Percentiles rank a stretch among this genome's conserved stretches.
Conservation (phyloP, 2,113 vertebrate species). For the Polypterus bichir region DNA sequence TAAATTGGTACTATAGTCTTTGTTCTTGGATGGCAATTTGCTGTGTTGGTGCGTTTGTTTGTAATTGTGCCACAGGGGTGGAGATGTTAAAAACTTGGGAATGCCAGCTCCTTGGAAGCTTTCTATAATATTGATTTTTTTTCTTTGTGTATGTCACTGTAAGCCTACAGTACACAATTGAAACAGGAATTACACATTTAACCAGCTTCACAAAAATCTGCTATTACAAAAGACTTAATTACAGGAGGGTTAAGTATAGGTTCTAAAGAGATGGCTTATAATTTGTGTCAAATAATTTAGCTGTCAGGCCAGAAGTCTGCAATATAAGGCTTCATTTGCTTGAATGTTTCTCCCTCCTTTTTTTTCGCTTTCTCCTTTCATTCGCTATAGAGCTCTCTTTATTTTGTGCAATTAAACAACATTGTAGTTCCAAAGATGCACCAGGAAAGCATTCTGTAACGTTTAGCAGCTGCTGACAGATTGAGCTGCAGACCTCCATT, state of each 20-base stretch:
- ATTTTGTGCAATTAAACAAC: neutral
- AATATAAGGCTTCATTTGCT: conserved; percentile 8
- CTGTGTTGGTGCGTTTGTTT: too few species aligned
- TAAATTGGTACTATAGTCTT: neutral
- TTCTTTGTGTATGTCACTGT: neutral
- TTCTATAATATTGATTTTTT: too few species aligned
- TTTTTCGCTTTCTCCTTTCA: conserved; percentile 4
- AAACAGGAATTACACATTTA: neutral
- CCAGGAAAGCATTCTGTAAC: neutral
- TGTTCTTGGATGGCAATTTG: neutral
- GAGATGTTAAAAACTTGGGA: too few species aligned
- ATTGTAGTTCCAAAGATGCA: neutral
- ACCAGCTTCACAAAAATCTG: neutral
- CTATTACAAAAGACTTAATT: neutral
- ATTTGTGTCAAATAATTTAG: conserved; percentile 40
- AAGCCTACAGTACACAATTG: neutral
- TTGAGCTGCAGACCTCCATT: neutral
- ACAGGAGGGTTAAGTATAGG: conserved; percentile 26
- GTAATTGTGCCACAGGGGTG: too few species aligned
- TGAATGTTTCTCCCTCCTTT: conserved; percentile 7
- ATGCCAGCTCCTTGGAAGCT: too few species aligned
- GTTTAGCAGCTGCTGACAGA: conserved; percentile 5
- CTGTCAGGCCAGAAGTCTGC: conserved; percentile 24
- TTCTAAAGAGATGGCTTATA: conserved; percentile 43
- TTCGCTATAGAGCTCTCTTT: neutral